A percentile compares a stretch with the other conserved stretches of the same genome.
Conservation (phyloP, 2,113 vertebrate species). For the Rhinolophus ferrumequinum region DNA sequence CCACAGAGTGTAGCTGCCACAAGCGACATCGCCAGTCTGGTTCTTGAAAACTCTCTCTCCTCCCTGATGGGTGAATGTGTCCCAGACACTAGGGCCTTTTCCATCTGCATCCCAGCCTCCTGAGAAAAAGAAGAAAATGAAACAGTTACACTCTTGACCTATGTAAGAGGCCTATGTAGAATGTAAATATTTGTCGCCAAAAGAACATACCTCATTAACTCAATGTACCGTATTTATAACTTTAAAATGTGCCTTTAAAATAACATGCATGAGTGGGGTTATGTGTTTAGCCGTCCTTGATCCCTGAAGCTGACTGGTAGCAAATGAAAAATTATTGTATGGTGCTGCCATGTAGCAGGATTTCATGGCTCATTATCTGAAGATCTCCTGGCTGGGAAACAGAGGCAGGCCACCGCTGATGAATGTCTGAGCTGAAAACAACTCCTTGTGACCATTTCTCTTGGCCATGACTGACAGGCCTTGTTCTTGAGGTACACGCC, state of each 20-base stretch:
- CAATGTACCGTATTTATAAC: conserved; percentile 70
- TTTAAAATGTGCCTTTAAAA: conserved; percentile 71
- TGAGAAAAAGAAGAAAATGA: conserved; percentile 86
- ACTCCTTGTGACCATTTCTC: not conserved
- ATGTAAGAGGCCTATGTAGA: conserved; percentile 80
- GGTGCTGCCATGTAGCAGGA: not conserved
- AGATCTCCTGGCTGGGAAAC: conserved; percentile 61
- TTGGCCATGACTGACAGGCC: not conserved
- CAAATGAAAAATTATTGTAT: conserved; percentile 70
- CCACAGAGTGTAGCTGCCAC: conserved; percentile 96
- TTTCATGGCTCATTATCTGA: conserved; percentile 72
- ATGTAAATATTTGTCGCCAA: conserved; percentile 83
- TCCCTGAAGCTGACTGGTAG: conserved; percentile 63
- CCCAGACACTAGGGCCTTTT: conserved; percentile 93
- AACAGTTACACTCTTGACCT: conserved; percentile 82
- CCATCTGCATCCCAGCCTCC: conserved; percentile 94
- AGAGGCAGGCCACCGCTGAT: conserved; percentile 48
- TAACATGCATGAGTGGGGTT: conserved; percentile 59
- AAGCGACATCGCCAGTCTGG: conserved; percentile 93
- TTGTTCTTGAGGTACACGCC: not conserved
- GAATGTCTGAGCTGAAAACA: not conserved
- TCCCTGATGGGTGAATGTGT: conserved; percentile 94
- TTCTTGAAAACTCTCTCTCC: conserved; percentile 91
- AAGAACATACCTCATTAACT: conserved; percentile 77
- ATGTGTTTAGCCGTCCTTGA: conserved; percentile 70